Percentiles rank a stretch among this genome's conserved stretches.
Evolutionary conservation across 2,113 vertebrate species (phyloP).

Genomic region (Corythoichthys haematopterus): DNA sequence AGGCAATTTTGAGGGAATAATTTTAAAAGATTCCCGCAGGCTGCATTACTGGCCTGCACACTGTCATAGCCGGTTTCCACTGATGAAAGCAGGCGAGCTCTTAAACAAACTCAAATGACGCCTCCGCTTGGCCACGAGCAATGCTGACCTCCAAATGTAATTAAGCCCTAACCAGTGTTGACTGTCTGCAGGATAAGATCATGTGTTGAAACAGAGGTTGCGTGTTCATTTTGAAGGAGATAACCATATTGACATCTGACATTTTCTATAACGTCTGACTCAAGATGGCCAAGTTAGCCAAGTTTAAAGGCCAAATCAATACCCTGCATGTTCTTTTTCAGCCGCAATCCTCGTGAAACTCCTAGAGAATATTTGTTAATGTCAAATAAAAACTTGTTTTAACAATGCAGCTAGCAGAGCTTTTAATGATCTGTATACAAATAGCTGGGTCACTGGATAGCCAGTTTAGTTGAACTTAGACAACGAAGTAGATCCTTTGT

Average conservation of each 20-base stretch:
- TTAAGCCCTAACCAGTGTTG: slow-evolving; percentile 1
- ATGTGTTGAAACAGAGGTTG: background rate
- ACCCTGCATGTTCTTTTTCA: background rate
- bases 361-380: background rate
- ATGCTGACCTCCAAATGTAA: slow-evolving; percentile 2
- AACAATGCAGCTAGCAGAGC: background rate
- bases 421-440: background rate
- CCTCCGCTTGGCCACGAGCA: background rate
- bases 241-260: slow-evolving; percentile 5
- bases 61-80: slow-evolving; percentile 16
- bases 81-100: slow-evolving; percentile 10
- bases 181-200: slow-evolving; percentile 7
- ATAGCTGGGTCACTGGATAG: too few relatives aligned
- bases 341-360: background rate
- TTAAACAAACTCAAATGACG: background rate
- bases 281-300: background rate
- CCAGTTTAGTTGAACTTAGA: too few relatives aligned
- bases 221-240: background rate
- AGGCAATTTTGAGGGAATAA: slow-evolving; percentile 17
- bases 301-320: slow-evolving; percentile 3
- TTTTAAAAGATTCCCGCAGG: slow-evolving; percentile 32
- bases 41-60: slow-evolving; percentile 18
- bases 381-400: background rate
- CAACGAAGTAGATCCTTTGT: too few relatives aligned
- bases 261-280: background rate